phyloP scores from a whole-genome alignment of 2,797 vertebrate species.

The Jordanella pulchra region DNA sequence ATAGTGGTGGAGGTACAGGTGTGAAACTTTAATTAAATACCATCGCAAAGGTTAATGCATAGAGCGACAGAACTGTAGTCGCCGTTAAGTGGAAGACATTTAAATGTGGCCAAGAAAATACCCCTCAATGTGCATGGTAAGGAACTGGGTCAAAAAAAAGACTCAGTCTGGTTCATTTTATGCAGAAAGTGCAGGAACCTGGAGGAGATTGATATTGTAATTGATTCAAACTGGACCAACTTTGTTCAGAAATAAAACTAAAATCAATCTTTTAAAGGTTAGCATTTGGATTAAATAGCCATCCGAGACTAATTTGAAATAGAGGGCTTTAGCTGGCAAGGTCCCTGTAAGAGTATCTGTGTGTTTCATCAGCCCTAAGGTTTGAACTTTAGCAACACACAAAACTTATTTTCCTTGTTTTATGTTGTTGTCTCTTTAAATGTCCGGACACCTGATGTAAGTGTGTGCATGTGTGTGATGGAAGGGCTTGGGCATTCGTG shows the following conservation, averaged over 20 bases:
- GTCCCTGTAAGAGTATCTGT: constrained; percentile 12
- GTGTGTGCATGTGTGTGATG: constrained; percentile 19
- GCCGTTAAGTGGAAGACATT: constrained; percentile 61
- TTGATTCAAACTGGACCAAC: constrained; percentile 33
- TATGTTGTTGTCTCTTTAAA: constrained; percentile 53
- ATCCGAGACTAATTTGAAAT: constrained; percentile 17
- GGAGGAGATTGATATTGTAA: constrained; percentile 7
- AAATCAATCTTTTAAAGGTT: constrained; percentile 8
- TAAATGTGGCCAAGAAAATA: constrained; percentile 61
- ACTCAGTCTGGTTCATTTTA: constrained; percentile 36
- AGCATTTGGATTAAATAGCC: constrained; percentile 9
- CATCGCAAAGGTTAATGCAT: constrained; percentile 82
- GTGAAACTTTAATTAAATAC: constrained; percentile 86
- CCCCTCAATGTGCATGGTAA: constrained; percentile 17
- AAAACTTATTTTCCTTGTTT: constrained; percentile 45
- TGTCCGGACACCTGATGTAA: constrained; percentile 40
- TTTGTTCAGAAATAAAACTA: constrained; percentile 27
- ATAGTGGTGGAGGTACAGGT: constrained; percentile 68
- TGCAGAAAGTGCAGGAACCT: constrained; percentile 23
- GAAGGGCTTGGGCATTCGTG: neutral
- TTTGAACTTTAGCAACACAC: constrained; percentile 51
- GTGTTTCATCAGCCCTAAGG: constrained; percentile 41
- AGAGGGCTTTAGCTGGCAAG: neutral
- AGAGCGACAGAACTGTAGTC: constrained; percentile 70
- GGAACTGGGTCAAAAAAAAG: constrained; percentile 21